A percentile compares a stretch with the other conserved stretches of the same genome.
phyloP scores from a whole-genome alignment of 2,797 vertebrate species.

The Hemibagrus guttatus region DNA sequence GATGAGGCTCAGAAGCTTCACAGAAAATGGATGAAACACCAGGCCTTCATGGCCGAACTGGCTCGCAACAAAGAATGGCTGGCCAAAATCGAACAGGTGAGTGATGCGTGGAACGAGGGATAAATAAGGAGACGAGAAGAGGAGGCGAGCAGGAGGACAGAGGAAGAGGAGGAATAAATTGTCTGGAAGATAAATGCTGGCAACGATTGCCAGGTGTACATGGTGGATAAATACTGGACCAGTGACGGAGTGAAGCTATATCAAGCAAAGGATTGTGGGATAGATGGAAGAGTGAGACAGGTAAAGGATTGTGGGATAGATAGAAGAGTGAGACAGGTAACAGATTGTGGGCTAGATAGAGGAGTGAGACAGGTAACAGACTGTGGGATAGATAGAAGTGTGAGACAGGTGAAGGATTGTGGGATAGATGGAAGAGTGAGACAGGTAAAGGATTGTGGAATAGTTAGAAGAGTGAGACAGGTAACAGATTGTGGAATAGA shows the following conservation, averaged over 20 bases:
- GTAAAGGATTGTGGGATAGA: background rate
- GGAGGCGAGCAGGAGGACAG: background rate
- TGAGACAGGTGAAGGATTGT: background rate
- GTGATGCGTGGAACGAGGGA: constrained; percentile 22
- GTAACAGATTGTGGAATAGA: background rate
- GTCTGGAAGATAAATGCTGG: background rate
- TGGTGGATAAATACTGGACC: background rate
- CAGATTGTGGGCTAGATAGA: background rate
- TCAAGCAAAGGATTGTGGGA: background rate
- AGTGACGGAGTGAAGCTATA: background rate
- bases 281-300: background rate
- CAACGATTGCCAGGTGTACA: background rate
- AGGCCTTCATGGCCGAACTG: constrained; percentile 93
- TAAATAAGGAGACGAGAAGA: background rate
- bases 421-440: background rate
- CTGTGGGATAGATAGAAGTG: background rate
- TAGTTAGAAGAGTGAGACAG: background rate
- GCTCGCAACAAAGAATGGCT: constrained; percentile 95
- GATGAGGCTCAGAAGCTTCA: constrained; percentile 93
- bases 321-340: background rate
- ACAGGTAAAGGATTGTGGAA: background rate
- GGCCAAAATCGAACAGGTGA: constrained; percentile 92
- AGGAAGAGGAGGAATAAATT: background rate
- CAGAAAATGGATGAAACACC: constrained; percentile 97
- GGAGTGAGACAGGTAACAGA: background rate